phyloP scores from a whole-genome alignment of 2,888 invertebrate genomes.

The Escarpia spicata region DNA sequence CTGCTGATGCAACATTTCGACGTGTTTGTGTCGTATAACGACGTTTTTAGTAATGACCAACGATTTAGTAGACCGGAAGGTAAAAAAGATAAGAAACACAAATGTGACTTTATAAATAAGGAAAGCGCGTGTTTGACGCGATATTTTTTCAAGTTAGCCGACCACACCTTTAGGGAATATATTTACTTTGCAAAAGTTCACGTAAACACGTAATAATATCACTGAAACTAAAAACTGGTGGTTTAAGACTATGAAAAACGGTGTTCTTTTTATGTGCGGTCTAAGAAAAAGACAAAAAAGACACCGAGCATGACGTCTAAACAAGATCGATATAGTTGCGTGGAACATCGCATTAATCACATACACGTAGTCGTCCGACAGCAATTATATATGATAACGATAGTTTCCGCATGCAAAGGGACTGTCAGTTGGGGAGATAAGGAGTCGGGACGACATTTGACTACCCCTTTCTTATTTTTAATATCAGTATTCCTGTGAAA shows the following conservation, averaged over 20 bases:
- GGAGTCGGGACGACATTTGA: no score
- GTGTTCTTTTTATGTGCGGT: no score
- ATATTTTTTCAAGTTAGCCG: no score
- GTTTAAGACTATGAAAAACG: neutral
- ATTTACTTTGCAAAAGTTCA: neutral
- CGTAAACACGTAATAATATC: neutral
- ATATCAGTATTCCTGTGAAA: no score
- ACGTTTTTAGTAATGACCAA: neutral
- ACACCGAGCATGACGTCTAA: neutral
- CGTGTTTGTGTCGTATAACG: neutral
- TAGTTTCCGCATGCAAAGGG: neutral
- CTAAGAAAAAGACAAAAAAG: neutral
- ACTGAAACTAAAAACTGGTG: neutral
- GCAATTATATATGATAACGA: neutral
- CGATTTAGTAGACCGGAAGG: neutral
- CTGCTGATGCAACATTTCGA: no score
- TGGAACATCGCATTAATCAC: neutral
- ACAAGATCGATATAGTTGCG: neutral
- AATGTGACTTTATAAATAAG: no score
- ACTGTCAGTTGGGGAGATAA: neutral
- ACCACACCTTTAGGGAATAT: no score
- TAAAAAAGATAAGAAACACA: no score
- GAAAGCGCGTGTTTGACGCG: no score
- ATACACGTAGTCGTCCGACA: neutral
- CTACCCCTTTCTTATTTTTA: no score